phyloP scores from a whole-genome alignment of 2,797 vertebrate species.

The Gambusia yucatana region DNA sequence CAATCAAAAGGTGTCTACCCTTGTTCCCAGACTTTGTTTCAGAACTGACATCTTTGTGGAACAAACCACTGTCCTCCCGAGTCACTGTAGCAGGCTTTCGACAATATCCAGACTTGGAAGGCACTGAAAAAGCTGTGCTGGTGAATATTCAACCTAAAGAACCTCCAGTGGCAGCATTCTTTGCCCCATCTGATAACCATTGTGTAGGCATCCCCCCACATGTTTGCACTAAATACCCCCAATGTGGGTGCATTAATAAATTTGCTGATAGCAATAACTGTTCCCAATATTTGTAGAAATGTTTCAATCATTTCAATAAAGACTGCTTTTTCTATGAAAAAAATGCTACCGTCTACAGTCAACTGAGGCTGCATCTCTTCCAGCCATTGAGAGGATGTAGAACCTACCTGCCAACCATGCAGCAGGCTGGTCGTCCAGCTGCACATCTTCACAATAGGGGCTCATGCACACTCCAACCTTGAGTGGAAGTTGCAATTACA shows the following conservation, averaged over 20 bases:
- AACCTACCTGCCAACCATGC: too few relatives aligned
- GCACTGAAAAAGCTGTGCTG: background rate
- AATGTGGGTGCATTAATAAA: too few relatives aligned
- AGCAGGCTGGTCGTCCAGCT: background rate
- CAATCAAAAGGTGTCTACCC: background rate
- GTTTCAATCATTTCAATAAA: background rate
- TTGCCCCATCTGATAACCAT: background rate
- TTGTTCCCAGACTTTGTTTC: background rate
- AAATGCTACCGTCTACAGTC: background rate
- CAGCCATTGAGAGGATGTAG: too few relatives aligned
- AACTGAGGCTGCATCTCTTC: background rate
- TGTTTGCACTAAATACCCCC: too few relatives aligned
- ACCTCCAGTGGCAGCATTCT: background rate
- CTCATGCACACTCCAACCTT: background rate
- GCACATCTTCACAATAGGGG: background rate
- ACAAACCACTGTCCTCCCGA: background rate
- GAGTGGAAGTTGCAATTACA: background rate
- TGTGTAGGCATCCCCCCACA: background rate
- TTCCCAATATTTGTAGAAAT: too few relatives aligned
- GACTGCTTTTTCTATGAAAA: background rate
- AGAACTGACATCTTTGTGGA: background rate
- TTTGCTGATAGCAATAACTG: too few relatives aligned
- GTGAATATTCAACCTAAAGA: background rate
- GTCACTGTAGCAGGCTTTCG: background rate
- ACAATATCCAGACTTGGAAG: background rate